Percentiles rank a stretch among this genome's conserved stretches.
Evolutionary conservation across 2,888 invertebrate genomes (phyloP).

Genomic region (Machimus atricapillus): DNA sequence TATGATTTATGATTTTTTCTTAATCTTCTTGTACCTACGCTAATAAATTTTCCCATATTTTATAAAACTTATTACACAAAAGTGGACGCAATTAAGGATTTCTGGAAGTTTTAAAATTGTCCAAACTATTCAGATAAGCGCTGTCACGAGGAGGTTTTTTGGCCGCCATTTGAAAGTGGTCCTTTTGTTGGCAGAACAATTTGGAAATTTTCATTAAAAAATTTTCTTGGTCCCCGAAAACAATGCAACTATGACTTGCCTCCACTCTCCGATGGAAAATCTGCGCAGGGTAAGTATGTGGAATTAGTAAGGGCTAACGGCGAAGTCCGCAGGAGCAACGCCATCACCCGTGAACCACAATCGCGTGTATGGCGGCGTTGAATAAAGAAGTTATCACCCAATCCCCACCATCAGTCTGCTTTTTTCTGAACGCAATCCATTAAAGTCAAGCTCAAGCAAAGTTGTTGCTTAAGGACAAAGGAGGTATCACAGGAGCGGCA

Average conservation of each 20-base stretch:
- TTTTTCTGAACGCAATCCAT: slow-evolving; percentile 37
- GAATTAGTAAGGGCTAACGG: not conserved
- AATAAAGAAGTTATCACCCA: slow-evolving; percentile 20
- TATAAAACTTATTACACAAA: not conserved
- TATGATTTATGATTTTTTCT: not conserved
- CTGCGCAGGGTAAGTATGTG: not conserved
- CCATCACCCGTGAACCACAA: not conserved
- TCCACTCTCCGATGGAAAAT: not conserved
- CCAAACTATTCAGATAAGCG: not conserved
- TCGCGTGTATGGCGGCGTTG: not conserved
- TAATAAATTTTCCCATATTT: not conserved
- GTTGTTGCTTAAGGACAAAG: slow-evolving; percentile 35
- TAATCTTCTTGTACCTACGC: not conserved
- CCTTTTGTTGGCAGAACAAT: not conserved
- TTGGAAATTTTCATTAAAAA: not conserved
- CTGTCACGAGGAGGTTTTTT: not conserved
- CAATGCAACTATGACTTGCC: not conserved
- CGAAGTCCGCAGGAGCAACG: not conserved
- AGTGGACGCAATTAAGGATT: not conserved
- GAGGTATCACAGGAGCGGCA: slow-evolving; percentile 14
- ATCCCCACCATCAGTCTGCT: slow-evolving; percentile 21
- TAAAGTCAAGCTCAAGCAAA: slow-evolving; percentile 33
- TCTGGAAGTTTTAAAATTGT: not conserved
- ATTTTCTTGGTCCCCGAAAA: not conserved
- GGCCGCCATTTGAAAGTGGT: not conserved